Percentiles rank a stretch among this genome's conserved stretches.
Conservation (phyloP, 2,888 invertebrate species). For the Lasioglossum calceatum region DNA sequence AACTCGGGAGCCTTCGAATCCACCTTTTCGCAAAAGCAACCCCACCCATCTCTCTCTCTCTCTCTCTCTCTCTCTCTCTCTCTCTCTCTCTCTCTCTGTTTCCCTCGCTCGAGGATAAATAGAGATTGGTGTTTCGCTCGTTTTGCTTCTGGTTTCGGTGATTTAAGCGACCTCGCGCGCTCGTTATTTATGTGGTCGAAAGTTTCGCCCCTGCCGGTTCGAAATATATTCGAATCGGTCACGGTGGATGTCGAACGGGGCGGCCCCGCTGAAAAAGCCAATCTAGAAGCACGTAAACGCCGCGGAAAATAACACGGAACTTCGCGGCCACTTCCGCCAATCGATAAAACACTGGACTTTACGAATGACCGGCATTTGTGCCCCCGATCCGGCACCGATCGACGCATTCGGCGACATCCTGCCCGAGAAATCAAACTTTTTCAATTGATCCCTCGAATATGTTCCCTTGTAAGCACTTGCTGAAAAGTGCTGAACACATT, state of each 20-base stretch:
- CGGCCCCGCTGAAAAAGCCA: not conserved
- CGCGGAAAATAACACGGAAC: not conserved
- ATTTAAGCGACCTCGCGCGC: conserved; percentile 22
- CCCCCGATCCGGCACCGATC: not conserved
- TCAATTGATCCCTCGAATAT: not conserved
- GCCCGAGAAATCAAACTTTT: not conserved
- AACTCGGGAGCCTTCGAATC: not conserved
- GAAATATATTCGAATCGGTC: conserved; percentile 4
- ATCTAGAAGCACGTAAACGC: not conserved
- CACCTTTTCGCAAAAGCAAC: not conserved
- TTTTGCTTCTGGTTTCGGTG: conserved; percentile 31
- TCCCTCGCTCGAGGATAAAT: not conserved
- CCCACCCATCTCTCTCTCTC: not conserved
- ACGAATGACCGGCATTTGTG: not conserved
- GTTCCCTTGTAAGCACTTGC: not conserved
- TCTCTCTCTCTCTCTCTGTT: not conserved
- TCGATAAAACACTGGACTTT: conserved; percentile 3
- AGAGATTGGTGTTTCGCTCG: conserved; percentile 14
- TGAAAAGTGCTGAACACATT: not conserved
- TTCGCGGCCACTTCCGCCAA: not conserved
- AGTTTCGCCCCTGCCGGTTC: conserved; percentile 6
- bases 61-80: not conserved
- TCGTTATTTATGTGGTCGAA: conserved; percentile 27
- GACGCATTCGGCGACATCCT: not conserved
- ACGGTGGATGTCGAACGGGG: conserved; percentile 2